Evolutionary conservation across 2,113 vertebrate species (phyloP).

Genomic region (Muscicapa adusta): DNA sequence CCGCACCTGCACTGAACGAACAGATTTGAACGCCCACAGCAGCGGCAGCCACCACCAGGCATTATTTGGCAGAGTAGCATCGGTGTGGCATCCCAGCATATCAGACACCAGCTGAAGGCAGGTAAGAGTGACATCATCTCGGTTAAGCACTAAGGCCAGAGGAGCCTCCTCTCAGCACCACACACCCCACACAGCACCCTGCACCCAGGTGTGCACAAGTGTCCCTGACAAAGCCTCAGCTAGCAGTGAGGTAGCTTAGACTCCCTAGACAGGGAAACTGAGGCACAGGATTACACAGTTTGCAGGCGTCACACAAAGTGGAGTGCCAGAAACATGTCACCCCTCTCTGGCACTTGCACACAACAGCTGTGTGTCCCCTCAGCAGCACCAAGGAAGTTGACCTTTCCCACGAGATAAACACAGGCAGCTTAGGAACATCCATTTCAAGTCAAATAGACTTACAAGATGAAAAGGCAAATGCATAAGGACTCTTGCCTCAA

Average conservation of each 20-base stretch:
- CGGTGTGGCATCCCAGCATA: fast-evolving
- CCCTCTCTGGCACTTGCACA: background rate
- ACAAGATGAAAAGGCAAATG: background rate
- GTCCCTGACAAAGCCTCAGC: background rate
- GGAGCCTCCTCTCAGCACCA: background rate
- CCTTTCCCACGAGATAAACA: background rate
- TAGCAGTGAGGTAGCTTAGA: constrained; percentile 34
- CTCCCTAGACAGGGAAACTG: background rate
- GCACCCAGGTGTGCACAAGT: background rate
- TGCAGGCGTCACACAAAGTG: background rate
- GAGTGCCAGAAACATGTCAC: background rate
- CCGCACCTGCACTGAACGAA: fast-evolving
- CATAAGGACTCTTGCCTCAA: background rate
- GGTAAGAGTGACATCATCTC: background rate
- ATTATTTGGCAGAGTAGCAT: background rate
- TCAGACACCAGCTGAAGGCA: background rate
- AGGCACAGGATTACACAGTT: background rate
- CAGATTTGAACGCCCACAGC: background rate
- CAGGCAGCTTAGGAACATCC: background rate
- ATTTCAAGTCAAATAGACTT: background rate
- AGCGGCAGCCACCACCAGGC: background rate
- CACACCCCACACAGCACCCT: background rate
- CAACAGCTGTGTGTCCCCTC: background rate
- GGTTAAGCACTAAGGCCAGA: background rate
- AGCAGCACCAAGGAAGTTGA: background rate